phyloP scores from a whole-genome alignment of 2,797 vertebrate genomes.

The Ibycter americanus region DNA sequence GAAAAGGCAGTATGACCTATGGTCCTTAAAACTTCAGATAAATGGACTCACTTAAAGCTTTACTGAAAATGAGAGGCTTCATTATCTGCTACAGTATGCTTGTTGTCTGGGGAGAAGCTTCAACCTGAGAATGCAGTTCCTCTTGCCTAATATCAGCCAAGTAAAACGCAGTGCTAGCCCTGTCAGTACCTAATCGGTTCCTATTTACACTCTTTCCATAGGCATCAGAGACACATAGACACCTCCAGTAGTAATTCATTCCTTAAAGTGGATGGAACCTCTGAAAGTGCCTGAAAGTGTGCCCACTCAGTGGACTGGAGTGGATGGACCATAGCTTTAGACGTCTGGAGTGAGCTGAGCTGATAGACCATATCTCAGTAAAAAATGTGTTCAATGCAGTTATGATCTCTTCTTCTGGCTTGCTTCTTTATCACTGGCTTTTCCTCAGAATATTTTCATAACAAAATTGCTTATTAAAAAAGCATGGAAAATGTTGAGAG shows the following conservation, averaged over 20 bases:
- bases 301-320: not conserved
- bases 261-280: not conserved
- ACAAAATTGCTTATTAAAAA: not conserved
- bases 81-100: not conserved
- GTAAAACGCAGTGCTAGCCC: not conserved
- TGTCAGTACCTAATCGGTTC: not conserved
- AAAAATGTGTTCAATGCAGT: not conserved
- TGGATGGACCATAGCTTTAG: not conserved
- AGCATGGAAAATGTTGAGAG: not conserved
- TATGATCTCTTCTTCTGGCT: not conserved
- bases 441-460: not conserved
- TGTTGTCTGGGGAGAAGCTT: not conserved
- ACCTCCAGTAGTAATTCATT: not conserved
- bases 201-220: not conserved
- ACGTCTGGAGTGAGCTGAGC: not conserved
- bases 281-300: not conserved
- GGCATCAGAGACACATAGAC: not conserved
- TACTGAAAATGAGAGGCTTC: not conserved
- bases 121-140: not conserved
- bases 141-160: not conserved
- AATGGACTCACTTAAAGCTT: not conserved
- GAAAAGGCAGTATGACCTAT: not conserved
- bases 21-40: not conserved
- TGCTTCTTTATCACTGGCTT: not conserved
- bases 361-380: not conserved